These are phyloP conservation scores for Paratilapia polleni DNA, from an alignment of 2,113 vertebrate genomes.

Conservation along the genomic window DNA sequence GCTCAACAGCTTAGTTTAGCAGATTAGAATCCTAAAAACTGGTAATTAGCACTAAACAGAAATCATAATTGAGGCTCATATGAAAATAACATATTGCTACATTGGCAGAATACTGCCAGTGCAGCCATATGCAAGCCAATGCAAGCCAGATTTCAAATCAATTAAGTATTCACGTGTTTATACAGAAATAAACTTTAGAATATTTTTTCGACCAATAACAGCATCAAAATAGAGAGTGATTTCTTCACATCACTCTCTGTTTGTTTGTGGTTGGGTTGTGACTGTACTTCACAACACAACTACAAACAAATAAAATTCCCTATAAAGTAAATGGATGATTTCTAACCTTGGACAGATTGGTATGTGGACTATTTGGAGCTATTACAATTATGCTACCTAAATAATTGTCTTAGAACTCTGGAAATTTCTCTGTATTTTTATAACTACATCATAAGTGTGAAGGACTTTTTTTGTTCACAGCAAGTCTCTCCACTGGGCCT, in stretches of 20 bases:
- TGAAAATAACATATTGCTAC: too few species aligned
- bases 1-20: too few species aligned
- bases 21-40: too few species aligned
- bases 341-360: not conserved
- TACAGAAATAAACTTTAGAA: not conserved
- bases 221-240: not conserved
- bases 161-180: not conserved
- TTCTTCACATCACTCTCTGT: too few species aligned
- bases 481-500: not conserved
- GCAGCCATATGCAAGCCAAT: not conserved
- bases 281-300: not conserved
- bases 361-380: not conserved
- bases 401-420: not conserved
- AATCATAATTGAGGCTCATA: too few species aligned
- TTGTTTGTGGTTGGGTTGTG: too few species aligned
- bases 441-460: not conserved
- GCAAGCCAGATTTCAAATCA: not conserved
- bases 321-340: not conserved
- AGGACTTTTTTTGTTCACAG: too few species aligned
- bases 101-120: not conserved
- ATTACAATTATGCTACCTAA: not conserved
- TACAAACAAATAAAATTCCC: not conserved
- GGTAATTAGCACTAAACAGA: too few species aligned
- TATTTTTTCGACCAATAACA: not conserved
- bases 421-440: not conserved